These are phyloP conservation scores for Romanogobio albipinnatus DNA, from an alignment of 2,113 vertebrate genomes.

Conservation along the genomic window DNA sequence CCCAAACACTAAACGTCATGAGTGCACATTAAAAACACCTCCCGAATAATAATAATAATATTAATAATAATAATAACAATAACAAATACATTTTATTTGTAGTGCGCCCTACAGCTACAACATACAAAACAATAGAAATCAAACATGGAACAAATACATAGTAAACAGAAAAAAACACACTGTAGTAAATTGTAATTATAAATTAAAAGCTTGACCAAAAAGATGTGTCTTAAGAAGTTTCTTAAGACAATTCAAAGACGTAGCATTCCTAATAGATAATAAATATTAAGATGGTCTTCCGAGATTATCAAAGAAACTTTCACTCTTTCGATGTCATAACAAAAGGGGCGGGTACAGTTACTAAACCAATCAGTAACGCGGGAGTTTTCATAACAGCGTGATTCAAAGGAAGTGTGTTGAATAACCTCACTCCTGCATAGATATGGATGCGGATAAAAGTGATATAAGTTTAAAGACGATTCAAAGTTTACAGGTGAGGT, in stretches of 20 bases:
- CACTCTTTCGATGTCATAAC: slow-evolving; percentile 51
- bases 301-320: slow-evolving; percentile 52
- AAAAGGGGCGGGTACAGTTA: slow-evolving; percentile 49
- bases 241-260: no score
- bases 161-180: no score
- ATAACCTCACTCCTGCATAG: not conserved
- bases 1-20: not conserved
- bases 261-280: not conserved
- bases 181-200: no score
- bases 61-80: no score
- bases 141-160: no score
- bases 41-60: no score
- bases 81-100: no score
- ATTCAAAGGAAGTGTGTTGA: not conserved
- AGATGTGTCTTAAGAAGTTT: no score
- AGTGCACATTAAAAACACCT: not conserved
- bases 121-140: no score
- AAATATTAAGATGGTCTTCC: not conserved
- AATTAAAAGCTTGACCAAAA: no score
- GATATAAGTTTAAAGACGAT: not conserved
- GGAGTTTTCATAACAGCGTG: slow-evolving; percentile 41
- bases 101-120: no score
- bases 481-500: slow-evolving; percentile 33
- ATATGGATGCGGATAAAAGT: slow-evolving; percentile 7
- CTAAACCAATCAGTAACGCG: slow-evolving; percentile 62